A percentile compares a stretch with the other conserved stretches of the same genome.
Conservation (phyloP, 2,113 vertebrate genomes). For the Brienomyrus brachyistius region DNA sequence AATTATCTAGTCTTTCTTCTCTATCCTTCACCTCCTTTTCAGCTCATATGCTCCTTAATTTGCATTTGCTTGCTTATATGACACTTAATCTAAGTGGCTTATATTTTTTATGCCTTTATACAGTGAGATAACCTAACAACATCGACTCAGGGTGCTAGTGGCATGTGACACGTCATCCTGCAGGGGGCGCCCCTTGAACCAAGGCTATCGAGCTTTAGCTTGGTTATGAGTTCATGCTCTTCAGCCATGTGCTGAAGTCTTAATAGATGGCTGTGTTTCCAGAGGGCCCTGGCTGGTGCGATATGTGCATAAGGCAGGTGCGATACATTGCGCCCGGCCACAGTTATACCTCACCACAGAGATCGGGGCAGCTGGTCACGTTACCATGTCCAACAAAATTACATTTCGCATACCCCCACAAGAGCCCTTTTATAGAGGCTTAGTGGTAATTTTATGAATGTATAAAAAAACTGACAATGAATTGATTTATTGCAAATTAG, state of each 20-base stretch:
- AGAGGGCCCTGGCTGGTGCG: neutral
- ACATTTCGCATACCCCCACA: neutral
- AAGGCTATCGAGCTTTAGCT: neutral
- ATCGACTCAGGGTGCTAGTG: neutral
- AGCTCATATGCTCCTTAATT: neutral
- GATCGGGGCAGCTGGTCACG: neutral
- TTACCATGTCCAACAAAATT: constrained; percentile 2
- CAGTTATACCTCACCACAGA: neutral
- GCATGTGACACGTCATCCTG: neutral
- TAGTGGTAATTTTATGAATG: neutral
- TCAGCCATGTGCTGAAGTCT: neutral
- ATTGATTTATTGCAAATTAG: neutral
- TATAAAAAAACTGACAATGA: neutral
- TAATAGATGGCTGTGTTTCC: too few species aligned
- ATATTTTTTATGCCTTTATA: neutral
- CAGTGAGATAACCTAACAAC: neutral
- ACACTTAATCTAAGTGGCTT: neutral
- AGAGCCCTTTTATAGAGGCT: neutral
- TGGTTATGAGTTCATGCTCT: neutral
- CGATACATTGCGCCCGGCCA: neutral
- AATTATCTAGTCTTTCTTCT: neutral
- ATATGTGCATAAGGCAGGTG: neutral
- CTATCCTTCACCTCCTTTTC: neutral
- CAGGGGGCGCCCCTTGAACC: neutral
- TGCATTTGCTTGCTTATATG: neutral